phyloP scores from a whole-genome alignment of 2,888 invertebrate genomes.

The Sminthurides aquaticus region DNA sequence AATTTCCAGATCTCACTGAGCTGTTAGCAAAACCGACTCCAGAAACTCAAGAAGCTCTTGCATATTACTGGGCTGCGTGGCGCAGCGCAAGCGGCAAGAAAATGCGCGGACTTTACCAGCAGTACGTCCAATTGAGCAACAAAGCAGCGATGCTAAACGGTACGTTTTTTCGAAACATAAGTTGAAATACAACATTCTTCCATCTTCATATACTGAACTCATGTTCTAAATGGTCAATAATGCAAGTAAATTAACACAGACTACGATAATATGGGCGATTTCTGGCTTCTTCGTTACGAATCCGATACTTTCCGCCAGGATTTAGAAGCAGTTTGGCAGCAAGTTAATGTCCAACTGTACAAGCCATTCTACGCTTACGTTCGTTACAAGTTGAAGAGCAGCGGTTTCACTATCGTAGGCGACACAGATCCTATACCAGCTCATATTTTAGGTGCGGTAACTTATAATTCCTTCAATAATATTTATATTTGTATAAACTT shows the following conservation, averaged over 20 bases:
- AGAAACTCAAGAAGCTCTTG: conserved; percentile 64
- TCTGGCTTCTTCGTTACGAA: conserved; percentile 83
- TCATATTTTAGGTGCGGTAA: conserved; percentile 55
- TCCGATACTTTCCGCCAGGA: conserved; percentile 50
- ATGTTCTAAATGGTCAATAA: too few relatives aligned
- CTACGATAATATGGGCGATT: conserved; percentile 68
- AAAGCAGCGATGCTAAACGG: conserved; percentile 64
- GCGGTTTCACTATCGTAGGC: conserved; percentile 46
- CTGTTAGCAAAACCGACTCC: conserved; percentile 61
- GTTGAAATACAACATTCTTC: too few relatives aligned
- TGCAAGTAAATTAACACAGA: too few relatives aligned
- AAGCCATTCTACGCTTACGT: conserved; percentile 77
- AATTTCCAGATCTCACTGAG: conserved; percentile 57
- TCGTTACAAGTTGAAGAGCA: conserved; percentile 56
- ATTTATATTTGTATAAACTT: too few relatives aligned
- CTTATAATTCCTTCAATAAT: neutral
- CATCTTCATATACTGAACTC: too few relatives aligned
- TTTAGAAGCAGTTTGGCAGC: conserved; percentile 54
- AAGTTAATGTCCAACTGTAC: conserved; percentile 62
- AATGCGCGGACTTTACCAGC: conserved; percentile 65
- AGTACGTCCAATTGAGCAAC: conserved; percentile 71
- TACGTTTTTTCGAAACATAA: too few relatives aligned
- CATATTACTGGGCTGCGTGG: conserved; percentile 73
- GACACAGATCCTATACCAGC: conserved; percentile 72
- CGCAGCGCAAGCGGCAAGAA: conserved; percentile 70